Evolutionary conservation across 2,113 vertebrate species (phyloP).

Genomic region (Tinamus guttatus): DNA sequence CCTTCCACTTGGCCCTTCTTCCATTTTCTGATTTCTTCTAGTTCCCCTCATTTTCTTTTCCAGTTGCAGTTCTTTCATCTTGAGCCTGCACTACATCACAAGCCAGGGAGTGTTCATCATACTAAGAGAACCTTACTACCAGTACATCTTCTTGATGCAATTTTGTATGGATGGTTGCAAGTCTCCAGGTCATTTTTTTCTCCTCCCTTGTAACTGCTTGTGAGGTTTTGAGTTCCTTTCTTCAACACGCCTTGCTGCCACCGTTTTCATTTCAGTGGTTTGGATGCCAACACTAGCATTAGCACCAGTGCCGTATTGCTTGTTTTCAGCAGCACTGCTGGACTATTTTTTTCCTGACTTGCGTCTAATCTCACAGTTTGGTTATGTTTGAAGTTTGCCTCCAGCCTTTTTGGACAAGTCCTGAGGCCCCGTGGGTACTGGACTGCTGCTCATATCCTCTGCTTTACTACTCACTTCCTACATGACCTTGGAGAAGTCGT

Average conservation of each 20-base stretch:
- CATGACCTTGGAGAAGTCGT: neutral
- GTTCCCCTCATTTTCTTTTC: neutral
- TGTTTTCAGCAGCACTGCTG: slow-evolving; percentile 13
- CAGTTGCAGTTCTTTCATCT: neutral
- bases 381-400: neutral
- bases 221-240: slow-evolving; percentile 10
- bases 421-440: neutral
- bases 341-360: neutral
- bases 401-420: neutral
- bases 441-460: neutral
- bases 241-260: neutral
- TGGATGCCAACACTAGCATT: slow-evolving; percentile 1
- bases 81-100: neutral
- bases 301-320: neutral
- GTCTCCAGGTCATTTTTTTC: neutral
- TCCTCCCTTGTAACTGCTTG: neutral
- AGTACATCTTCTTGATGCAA: neutral
- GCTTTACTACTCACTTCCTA: neutral
- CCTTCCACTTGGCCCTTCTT: neutral
- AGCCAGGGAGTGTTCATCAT: neutral
- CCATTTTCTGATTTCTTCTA: slow-evolving; percentile 8
- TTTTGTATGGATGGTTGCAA: neutral
- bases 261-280: slow-evolving; percentile 23
- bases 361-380: neutral
- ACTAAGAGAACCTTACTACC: neutral